Base-by-base conservation (phyloP, 2,797 vertebrate species). In the Denticeps clupeoides region DNA sequence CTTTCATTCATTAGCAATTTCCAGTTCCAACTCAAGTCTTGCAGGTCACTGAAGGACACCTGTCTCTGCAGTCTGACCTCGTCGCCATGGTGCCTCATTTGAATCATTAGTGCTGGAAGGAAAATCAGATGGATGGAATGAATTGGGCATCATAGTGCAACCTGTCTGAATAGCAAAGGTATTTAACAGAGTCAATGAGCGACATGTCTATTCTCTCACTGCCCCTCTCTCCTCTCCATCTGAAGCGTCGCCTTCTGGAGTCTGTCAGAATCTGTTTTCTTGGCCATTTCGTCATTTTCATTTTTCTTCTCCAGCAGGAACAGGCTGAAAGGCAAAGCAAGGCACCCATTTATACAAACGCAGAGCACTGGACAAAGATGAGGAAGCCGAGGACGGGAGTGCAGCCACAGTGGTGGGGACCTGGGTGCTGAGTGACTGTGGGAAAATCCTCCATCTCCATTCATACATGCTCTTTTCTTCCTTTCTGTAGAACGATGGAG, bases 401-500 rank as follows among this genome's bases (percentile, higher is more conserved):
- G 69, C 68, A 68, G 64, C 75, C 81, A 97, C 92, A 97, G 95
- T 95, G 81, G 85, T 82, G 87, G 88, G 91, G 90, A 92, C 92
- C 85, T 91, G 87, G 83, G 87, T 86, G 85, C 85, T 86, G 84
- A 92, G 89, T 93, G 91, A 94, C 91, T 99, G 94, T 99, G 94
- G 94, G 94, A 99, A 99, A 97, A 89, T 93, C 89, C 91, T 87
- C 87, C 88, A 89, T 84, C 77, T 84, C 93, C 89, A 97, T 99
- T 99, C 94, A 98, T 82, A 85, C 88, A 92, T 95, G 94, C 94
- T 93, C 87, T 79, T 74, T 80, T 82, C 52, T 57, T 35, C 35
- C 56, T 83, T 84, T 73, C 80, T 79, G 83, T 93, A 88, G 90
- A 84, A 88, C 89, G 90, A 96, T 93, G 89, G 93, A 89, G 89